Conservation (phyloP, 2,797 vertebrate species). For the Darevskia mixta region DNA sequence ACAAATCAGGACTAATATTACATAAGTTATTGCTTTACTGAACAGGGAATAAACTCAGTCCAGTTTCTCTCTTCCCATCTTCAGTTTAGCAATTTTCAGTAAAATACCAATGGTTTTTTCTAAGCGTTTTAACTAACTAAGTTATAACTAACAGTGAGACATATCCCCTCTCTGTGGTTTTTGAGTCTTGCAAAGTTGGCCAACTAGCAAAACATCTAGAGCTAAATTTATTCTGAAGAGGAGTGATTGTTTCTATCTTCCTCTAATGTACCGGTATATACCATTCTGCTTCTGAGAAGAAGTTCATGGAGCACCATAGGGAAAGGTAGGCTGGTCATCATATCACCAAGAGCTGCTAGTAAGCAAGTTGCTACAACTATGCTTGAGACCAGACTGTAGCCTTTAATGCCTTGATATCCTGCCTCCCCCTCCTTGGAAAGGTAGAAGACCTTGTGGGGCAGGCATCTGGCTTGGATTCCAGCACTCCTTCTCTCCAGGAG, state of each 20-base stretch:
- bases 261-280: neutral
- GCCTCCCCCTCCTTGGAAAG: no score
- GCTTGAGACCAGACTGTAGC: no score
- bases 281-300: no score
- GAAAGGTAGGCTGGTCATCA: no score
- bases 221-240: neutral
- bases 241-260: neutral
- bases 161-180: neutral
- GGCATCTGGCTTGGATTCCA: no score
- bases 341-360: no score
- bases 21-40: neutral
- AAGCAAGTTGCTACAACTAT: no score
- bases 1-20: conserved; percentile 10
- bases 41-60: neutral
- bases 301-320: no score
- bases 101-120: neutral
- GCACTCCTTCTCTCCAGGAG: no score
- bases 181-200: neutral
- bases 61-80: neutral
- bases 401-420: no score
- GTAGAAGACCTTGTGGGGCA: no score
- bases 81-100: neutral
- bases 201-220: neutral
- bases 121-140: neutral
- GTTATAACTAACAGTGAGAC: neutral